Conservation (phyloP, 1,140 invertebrate genomes). For the Atta colombica region DNA sequence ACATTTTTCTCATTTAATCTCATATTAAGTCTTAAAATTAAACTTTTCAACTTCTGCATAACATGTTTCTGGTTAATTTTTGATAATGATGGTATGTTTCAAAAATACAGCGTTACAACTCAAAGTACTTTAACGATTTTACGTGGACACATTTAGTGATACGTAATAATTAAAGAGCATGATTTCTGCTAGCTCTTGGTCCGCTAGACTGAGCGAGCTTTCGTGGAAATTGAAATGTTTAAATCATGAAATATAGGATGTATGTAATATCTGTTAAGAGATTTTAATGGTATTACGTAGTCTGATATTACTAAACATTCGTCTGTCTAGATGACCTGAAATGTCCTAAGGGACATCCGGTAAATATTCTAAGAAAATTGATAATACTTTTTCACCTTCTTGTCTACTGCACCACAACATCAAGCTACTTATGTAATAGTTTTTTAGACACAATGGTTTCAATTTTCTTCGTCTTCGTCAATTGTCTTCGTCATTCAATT, state of each 20-base stretch:
- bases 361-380: constrained; percentile 18
- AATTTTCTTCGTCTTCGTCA: background rate
- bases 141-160: constrained; percentile 33
- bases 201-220: constrained; percentile 27
- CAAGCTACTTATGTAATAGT: background rate
- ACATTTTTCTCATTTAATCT: background rate
- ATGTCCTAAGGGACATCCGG: background rate
- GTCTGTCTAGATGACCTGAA: background rate
- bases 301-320: constrained; percentile 7
- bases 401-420: background rate
- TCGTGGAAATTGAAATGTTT: constrained; percentile 56
- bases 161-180: constrained; percentile 57
- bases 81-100: background rate
- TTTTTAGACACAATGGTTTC: background rate
- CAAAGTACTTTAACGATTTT: constrained; percentile 14
- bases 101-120: background rate
- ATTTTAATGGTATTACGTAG: constrained; percentile 30
- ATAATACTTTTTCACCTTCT: background rate
- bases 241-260: constrained; percentile 48
- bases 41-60: no score
- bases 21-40: background rate
- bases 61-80: background rate
- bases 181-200: constrained; percentile 8
- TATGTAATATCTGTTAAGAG: constrained; percentile 37
- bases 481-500: background rate